Evolutionary conservation across 1,140 invertebrate genomes (phyloP), one percentile per base, ranked within the genome.

Genomic region (Cyrtorhinus lividipennis): DNA sequence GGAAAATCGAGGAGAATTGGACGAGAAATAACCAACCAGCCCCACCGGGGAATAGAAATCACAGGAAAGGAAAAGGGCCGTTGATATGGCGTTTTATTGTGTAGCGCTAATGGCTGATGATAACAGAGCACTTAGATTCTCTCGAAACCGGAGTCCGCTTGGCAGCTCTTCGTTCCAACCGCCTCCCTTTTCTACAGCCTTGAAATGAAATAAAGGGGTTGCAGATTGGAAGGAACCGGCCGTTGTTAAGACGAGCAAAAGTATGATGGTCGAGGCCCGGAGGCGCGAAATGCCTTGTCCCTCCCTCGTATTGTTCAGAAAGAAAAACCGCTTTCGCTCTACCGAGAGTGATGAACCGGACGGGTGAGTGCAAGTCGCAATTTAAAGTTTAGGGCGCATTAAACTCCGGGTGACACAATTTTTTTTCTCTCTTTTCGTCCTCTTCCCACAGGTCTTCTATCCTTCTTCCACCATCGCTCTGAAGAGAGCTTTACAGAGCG

Each of bases 91-190:
- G 10, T 53, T 53, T 53, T 53, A 20, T 53, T 53, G 48, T 53
- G 48, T 53, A 5, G 48, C 18, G 48, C 48, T 53, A 53, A 53
- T 53, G 48, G 48, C 48, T 20, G 48, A 53, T 53, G 48, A 53
- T 53, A 53, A 53, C 48, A 53, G 48, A 53, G 48, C 48, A 53
- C 48, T 53, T 53, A 53, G 48, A 53, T 53, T 22, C 48, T 53
- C 20, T 53, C 18, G 48, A 53, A 53, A 12, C 20, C 20, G 48
- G 48, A 53, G 48, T 53, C 18, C 48, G 10, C 38, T 44, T 44
- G 38, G 38, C 38, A 44, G 12, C 48, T 5, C 18, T 53, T 53
- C 48, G 20, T 53, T 22, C 20, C 48, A 15, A 53, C 20, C 20
- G 12, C 18, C 48, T 53, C 8, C 12, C 48, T 53, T 53, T 20